These are phyloP conservation scores for Orthosia incerta DNA, from an alignment of 2,888 invertebrate genomes.

Conservation along the genomic window DNA sequence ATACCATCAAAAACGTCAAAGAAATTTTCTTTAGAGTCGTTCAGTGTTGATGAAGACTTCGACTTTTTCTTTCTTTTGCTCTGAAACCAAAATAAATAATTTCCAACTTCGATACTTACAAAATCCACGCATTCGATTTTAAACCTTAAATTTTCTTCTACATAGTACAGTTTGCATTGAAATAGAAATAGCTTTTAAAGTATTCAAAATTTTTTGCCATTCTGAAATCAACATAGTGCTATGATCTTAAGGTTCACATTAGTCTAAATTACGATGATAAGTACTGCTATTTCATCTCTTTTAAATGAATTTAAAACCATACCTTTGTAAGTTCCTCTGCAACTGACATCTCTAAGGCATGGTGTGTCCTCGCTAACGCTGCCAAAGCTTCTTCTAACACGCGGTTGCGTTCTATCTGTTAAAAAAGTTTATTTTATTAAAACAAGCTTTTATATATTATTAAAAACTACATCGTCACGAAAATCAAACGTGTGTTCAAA, in stretches of 20 bases:
- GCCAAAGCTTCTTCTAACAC: slow-evolving; percentile 93
- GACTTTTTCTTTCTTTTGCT: slow-evolving; percentile 85
- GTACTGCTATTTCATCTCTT: not conserved
- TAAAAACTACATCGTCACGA: no score
- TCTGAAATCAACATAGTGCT: not conserved
- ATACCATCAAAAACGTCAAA: slow-evolving; percentile 86
- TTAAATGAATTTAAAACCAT: not conserved
- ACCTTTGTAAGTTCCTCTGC: slow-evolving; percentile 91
- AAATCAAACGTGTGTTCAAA: no score
- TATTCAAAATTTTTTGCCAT: not conserved
- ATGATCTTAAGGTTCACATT: not conserved
- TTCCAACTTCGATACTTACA: not conserved
- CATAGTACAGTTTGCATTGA: not conserved
- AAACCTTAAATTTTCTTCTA: not conserved
- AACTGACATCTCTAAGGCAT: slow-evolving; percentile 92
- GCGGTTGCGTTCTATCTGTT: slow-evolving; percentile 91
- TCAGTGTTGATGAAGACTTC: slow-evolving; percentile 77
- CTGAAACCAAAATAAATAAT: slow-evolving; percentile 71
- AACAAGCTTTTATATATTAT: no score
- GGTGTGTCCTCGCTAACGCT: slow-evolving; percentile 93
- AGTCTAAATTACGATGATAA: not conserved
- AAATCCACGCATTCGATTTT: not conserved
- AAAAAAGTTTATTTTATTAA: no score
- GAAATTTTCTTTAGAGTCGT: slow-evolving; percentile 87
- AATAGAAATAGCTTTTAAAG: not conserved